phyloP scores from a whole-genome alignment of 1,140 invertebrate genomes.

The Anagrus nilaparvatae region DNA sequence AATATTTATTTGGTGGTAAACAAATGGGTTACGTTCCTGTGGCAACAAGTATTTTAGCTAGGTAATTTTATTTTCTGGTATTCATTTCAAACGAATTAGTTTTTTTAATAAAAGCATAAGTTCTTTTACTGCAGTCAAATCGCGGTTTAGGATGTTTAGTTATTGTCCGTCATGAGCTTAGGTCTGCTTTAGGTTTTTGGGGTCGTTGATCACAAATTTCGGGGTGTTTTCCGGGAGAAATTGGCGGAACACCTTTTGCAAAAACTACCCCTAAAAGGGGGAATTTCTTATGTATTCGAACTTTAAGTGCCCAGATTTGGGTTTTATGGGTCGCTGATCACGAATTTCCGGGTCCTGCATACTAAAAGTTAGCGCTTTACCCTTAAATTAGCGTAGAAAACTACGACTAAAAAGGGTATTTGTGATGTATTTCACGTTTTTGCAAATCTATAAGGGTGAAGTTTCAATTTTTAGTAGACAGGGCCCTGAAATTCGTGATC shows the following conservation, averaged over 20 bases:
- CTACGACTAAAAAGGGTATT: no score
- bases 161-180: neutral
- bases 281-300: no score
- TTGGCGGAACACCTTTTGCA: neutral
- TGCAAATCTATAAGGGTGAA: constrained; percentile 6
- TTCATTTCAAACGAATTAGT: neutral
- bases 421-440: no score
- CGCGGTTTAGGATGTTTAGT: neutral
- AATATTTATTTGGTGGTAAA: constrained; percentile 73
- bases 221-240: neutral
- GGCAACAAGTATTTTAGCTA: constrained; percentile 68
- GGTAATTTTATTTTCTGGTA: constrained; percentile 37
- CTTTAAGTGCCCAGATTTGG: no score
- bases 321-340: no score
- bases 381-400: no score
- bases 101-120: neutral
- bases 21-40: constrained; percentile 71
- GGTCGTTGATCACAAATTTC: constrained; percentile 4
- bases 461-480: constrained; percentile 62
- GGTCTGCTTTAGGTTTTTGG: neutral
- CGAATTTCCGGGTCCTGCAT: no score
- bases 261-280: no score
- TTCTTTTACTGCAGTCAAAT: neutral
- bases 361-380: no score
- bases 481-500: constrained; percentile 67